Conservation (phyloP, 1,140 invertebrate species). For the Lutraria rhynchaena region DNA sequence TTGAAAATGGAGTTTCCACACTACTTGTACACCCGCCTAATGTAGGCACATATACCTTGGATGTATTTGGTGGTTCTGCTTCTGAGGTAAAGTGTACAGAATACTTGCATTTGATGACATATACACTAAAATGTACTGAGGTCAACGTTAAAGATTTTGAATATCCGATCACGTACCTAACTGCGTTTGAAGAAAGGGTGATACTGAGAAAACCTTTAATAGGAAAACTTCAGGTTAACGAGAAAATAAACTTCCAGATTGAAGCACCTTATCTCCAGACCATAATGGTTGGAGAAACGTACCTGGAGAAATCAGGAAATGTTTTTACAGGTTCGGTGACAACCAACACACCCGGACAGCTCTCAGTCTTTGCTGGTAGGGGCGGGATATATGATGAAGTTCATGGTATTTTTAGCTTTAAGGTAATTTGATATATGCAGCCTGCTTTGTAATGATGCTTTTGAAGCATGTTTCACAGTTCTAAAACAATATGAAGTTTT, state of each 20-base stretch:
- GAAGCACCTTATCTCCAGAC: slow-evolving; percentile 11
- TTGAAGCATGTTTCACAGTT: too few relatives aligned
- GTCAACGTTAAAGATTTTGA: slow-evolving; percentile 13
- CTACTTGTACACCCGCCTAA: slow-evolving; percentile 45
- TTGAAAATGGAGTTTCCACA: slow-evolving; percentile 13
- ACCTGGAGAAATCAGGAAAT: slow-evolving; percentile 21
- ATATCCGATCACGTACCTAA: background rate
- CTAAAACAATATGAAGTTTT: too few relatives aligned
- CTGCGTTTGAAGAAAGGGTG: background rate
- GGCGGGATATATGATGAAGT: background rate
- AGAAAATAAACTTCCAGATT: slow-evolving; percentile 7
- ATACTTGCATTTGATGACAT: slow-evolving; percentile 38
- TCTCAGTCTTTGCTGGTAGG: background rate
- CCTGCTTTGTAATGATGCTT: too few relatives aligned
- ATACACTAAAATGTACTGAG: slow-evolving; percentile 42
- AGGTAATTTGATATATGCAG: slow-evolving; percentile 4
- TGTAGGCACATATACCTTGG: slow-evolving; percentile 48
- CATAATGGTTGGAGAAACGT: background rate
- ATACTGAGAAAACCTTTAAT: background rate
- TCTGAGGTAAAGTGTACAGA: background rate
- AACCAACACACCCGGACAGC: background rate
- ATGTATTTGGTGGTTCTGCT: slow-evolving; percentile 36
- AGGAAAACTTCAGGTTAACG: slow-evolving; percentile 16
- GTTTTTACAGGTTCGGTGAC: slow-evolving; percentile 6
- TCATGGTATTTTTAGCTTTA: background rate